Evolutionary conservation across 2,113 vertebrate species (phyloP), one percentile per base, ranked within the genome.

Genomic region (Alexandromys fortis): DNA sequence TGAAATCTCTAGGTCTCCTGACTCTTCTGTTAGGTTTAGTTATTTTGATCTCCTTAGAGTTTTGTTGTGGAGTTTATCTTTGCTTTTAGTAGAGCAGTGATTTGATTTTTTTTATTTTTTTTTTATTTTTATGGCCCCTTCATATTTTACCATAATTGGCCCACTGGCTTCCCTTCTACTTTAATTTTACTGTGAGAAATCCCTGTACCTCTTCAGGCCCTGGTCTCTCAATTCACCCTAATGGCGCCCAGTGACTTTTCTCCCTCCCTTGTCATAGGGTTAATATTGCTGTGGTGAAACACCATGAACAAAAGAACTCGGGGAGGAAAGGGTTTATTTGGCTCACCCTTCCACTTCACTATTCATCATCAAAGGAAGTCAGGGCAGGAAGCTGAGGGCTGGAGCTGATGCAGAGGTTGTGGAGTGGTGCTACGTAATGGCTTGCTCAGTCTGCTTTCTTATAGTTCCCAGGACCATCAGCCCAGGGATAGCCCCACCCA

Each of bases 1-100:
- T 90, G 28, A 95, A 67, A 11, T 86, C 8, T 81, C 16, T 63
- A 63, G 42, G 30, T 90, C 28, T 93, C 0, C 58, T 92, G 52
- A 22, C 61, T 42, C 73, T 86, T 89, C 38, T 76, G 13, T 82
- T 82, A 77, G 16, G 1, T 93, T 73, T 55, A 55, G 72, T 90
- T 93, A 79, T 93, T 49, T 79, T 2, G 52, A 16, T n/a, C 79
- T 94, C n/a, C 55, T 90, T 92, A 52, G 33, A 21, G 75, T 63
- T 85, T 10, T 17, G 28, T 97, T 93, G 38, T 89, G 82, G n/a
- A 35, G 94, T 96, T 90, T 87, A 87, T 79, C 13, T 21, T 94
- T 65, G 49, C 76, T 95, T n/a, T 33, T 81, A 26, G 49, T 42
- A 79, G n/a, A 96, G 26, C 70, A 58, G 4, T 94, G 45, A 35